Conservation (phyloP, 2,113 vertebrate genomes). For the Chloropsis hardwickii region DNA sequence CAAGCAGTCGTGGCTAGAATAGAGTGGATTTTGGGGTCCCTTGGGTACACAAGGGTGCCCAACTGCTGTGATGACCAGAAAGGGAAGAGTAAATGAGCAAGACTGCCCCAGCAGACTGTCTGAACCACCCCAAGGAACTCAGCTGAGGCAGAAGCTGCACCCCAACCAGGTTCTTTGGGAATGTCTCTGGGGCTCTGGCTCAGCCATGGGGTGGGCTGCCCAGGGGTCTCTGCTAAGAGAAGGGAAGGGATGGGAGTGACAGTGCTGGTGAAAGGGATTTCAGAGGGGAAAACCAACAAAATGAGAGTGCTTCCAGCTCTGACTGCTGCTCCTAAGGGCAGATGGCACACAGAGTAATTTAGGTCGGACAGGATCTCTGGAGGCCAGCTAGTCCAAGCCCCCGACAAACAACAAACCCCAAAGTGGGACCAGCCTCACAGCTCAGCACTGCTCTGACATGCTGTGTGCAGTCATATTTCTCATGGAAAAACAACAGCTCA, state of each 20-base stretch:
- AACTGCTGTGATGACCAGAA: neutral
- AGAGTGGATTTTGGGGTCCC: neutral
- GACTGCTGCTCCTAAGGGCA: neutral
- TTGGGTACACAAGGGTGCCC: no score
- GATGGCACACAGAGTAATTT: neutral
- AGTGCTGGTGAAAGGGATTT: neutral
- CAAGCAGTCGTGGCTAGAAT: neutral
- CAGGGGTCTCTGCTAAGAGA: accelerated
- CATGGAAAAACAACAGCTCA: neutral
- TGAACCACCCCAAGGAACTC: neutral
- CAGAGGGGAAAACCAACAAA: neutral
- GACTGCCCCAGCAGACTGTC: neutral
- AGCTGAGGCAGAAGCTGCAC: neutral
- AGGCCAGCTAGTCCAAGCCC: neutral
- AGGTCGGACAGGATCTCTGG: neutral
- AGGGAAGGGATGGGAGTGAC: neutral
- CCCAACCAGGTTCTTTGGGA: neutral
- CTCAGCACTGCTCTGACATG: neutral
- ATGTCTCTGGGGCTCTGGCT: neutral
- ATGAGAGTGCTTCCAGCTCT: neutral
- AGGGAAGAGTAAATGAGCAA: neutral
- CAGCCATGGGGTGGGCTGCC: neutral
- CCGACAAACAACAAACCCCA: neutral
- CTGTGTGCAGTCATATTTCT: accelerated
- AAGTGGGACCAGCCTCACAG: neutral